Evolutionary conservation across 1,140 invertebrate genomes (phyloP).

Genomic region (Zaprionus africanus): DNA sequence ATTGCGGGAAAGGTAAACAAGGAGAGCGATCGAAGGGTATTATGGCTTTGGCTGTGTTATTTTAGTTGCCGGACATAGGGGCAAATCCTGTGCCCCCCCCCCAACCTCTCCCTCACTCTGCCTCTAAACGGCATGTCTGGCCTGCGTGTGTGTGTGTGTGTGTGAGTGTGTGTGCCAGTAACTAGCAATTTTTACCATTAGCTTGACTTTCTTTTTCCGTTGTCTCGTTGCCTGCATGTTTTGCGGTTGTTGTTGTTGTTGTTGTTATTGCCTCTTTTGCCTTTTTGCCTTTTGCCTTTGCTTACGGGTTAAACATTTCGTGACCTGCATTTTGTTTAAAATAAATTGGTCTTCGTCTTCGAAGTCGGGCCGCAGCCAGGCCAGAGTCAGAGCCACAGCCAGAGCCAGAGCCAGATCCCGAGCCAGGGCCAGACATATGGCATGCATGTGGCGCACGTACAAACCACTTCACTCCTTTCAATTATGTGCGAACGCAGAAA

Average conservation of each 20-base stretch:
- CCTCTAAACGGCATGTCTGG: not conserved
- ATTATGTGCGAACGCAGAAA: conserved; percentile 72
- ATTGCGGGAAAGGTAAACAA: not conserved
- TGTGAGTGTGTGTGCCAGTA: conserved; percentile 24
- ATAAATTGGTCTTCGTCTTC: conserved; percentile 70
- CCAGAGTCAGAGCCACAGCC: conserved; percentile 24
- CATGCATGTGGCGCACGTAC: conserved; percentile 80
- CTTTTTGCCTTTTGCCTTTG: conserved; percentile 38
- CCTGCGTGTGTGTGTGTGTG: conserved; percentile 9
- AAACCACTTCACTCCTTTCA: conserved; percentile 80
- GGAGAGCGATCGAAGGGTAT: not conserved
- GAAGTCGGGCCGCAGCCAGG: conserved; percentile 9
- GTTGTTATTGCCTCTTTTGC: conserved; percentile 30
- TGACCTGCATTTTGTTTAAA: conserved; percentile 80
- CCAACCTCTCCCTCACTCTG: not conserved
- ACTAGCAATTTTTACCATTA: conserved; percentile 48
- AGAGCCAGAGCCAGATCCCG: not conserved
- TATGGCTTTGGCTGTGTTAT: not conserved
- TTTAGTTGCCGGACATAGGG: conserved; percentile 29
- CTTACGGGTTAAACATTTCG: conserved; percentile 76
- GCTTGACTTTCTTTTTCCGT: conserved; percentile 60
- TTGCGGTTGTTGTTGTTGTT: conserved; percentile 39
- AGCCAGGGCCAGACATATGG: conserved; percentile 57
- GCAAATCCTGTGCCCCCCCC: conserved; percentile 27
- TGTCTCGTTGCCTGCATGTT: conserved; percentile 40